phyloP scores from a whole-genome alignment of 2,797 vertebrate genomes.

The Muscicapa striata region DNA sequence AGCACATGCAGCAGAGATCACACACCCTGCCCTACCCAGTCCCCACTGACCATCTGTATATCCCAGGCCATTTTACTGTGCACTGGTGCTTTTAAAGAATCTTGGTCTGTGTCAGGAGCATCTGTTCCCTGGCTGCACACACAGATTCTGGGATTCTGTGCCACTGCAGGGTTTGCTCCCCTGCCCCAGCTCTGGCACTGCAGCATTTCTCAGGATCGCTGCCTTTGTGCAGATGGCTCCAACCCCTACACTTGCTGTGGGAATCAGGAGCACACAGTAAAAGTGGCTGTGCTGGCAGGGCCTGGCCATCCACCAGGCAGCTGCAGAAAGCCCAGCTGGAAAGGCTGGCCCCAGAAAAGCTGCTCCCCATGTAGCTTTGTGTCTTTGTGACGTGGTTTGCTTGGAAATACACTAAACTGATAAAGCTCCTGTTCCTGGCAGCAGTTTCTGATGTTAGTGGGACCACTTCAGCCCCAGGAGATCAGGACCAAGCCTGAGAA shows the following conservation, averaged over 20 bases:
- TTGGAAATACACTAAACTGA: neutral
- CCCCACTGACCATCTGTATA: neutral
- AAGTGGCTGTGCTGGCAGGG: neutral
- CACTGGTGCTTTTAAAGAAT: neutral
- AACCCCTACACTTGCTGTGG: fast-evolving
- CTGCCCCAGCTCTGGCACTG: neutral
- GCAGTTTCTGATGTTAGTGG: neutral
- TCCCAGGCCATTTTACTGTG: neutral
- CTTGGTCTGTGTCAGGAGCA: neutral
- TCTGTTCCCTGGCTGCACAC: neutral
- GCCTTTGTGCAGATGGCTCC: neutral
- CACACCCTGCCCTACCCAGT: neutral
- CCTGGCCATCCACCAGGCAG: neutral
- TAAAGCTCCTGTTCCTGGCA: neutral
- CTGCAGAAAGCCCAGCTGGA: neutral
- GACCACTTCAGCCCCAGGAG: neutral
- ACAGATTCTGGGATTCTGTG: neutral
- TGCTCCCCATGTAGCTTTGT: fast-evolving
- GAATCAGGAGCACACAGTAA: fast-evolving
- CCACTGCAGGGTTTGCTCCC: fast-evolving
- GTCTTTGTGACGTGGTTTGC: fast-evolving
- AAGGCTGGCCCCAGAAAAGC: neutral
- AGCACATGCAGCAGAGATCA: neutral
- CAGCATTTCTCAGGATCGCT: fast-evolving
- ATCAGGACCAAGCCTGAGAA: neutral